phyloP scores from a whole-genome alignment of 2,797 vertebrate species.

The Psittacula derbiana region DNA sequence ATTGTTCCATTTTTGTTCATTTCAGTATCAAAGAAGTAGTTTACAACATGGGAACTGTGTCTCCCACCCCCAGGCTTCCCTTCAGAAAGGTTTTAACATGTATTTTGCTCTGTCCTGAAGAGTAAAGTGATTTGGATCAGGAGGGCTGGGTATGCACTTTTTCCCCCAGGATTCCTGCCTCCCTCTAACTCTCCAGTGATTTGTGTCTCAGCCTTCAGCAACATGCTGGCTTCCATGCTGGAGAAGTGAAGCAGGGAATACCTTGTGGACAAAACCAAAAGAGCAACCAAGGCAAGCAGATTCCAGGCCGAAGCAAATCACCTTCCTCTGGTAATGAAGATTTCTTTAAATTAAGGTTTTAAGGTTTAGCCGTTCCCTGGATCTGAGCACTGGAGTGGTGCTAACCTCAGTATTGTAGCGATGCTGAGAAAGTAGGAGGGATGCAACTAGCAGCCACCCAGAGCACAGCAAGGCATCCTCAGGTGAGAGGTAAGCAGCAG shows the following conservation, averaged over 20 bases:
- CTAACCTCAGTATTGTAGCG: slow-evolving; percentile 85
- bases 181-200: background rate
- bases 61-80: background rate
- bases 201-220: background rate
- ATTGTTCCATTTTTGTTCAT: background rate
- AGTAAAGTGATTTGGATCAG: background rate
- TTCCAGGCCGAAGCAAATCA: background rate
- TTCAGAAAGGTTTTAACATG: background rate
- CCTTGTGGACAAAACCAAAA: background rate
- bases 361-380: background rate
- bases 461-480: slow-evolving; percentile 80
- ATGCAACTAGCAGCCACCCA: slow-evolving; percentile 85
- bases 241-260: background rate
- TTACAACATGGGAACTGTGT: background rate
- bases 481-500: slow-evolving; percentile 43
- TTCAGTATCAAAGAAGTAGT: background rate
- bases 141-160: background rate
- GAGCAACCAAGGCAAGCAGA: background rate
- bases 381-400: background rate
- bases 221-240: background rate
- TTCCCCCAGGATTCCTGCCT: background rate
- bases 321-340: background rate
- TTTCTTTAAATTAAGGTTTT: background rate
- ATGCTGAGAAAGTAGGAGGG: slow-evolving; percentile 84
- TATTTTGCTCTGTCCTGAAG: background rate